A percentile compares a stretch with the other conserved stretches of the same genome.
Conservation (phyloP, 2,797 vertebrate species). For the Thamnophis elegans region DNA sequence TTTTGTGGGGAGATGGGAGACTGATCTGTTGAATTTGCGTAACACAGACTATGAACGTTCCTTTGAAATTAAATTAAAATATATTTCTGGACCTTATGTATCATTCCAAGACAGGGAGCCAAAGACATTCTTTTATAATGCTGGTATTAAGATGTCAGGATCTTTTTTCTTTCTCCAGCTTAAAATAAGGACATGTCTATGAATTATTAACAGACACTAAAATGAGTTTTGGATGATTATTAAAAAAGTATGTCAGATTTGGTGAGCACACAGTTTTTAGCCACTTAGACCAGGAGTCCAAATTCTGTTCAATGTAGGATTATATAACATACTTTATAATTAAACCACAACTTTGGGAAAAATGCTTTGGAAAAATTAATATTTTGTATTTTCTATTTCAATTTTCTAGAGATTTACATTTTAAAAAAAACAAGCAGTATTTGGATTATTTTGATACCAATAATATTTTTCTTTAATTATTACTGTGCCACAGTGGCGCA, state of each 20-base stretch:
- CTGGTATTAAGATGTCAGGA: not conserved
- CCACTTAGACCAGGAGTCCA: not conserved
- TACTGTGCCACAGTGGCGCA: no score
- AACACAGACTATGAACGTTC: not conserved
- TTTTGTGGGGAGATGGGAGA: no score
- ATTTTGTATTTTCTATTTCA: not conserved
- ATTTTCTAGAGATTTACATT: not conserved
- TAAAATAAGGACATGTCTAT: not conserved
- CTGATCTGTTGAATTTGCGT: not conserved
- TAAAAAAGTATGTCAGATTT: not conserved
- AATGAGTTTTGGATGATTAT: not conserved
- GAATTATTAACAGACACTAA: not conserved
- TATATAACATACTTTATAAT: not conserved
- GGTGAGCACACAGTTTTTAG: not conserved
- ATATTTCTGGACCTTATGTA: not conserved
- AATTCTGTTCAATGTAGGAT: not conserved
- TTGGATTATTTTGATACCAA: not conserved
- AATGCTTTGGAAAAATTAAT: not conserved
- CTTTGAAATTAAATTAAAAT: not conserved
- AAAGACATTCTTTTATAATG: not conserved
- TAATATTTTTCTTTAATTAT: not conserved
- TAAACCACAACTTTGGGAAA: not conserved
- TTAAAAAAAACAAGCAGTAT: not conserved
- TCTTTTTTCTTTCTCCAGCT: no score
- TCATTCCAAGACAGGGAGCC: not conserved